Percentiles rank a stretch among this genome's conserved stretches.
Evolutionary conservation across 2,113 vertebrate species (phyloP).

Genomic region (Podiceps cristatus): DNA sequence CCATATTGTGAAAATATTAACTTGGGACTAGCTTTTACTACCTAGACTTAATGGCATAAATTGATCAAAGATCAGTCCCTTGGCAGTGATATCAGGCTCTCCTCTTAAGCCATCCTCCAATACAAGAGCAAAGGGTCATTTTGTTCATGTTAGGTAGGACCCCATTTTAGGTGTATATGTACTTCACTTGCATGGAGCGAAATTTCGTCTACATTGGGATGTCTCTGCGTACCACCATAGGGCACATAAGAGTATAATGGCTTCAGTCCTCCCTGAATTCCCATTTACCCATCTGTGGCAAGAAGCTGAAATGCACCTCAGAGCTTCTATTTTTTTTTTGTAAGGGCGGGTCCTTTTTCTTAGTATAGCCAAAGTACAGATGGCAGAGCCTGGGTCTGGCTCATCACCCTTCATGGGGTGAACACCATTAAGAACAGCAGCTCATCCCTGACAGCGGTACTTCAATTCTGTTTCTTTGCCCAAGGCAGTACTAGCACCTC

Average conservation of each 20-base stretch:
- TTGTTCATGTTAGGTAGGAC: not conserved
- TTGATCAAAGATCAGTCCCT: not conserved
- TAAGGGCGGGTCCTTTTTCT: not conserved
- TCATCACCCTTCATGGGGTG: not conserved
- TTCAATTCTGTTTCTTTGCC: not conserved
- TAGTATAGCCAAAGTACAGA: not conserved
- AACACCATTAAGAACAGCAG: not conserved
- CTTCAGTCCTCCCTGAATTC: not conserved
- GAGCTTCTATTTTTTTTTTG: not conserved
- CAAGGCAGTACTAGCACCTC: not conserved
- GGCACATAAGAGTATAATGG: not conserved
- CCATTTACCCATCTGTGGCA: not conserved
- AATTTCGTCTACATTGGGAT: not conserved
- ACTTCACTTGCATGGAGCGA: not conserved
- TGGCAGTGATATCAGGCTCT: not conserved
- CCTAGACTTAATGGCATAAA: not conserved
- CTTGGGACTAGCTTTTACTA: not conserved
- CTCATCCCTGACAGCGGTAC: not conserved
- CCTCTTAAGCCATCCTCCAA: not conserved
- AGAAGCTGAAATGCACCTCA: not conserved
- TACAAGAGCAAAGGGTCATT: not conserved
- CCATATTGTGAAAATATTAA: not conserved
- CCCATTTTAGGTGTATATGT: not conserved
- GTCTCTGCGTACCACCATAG: not conserved
- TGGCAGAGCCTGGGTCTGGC: not conserved